Percentiles rank a stretch among this genome's conserved stretches.
These are phyloP conservation scores for Andrena praecox DNA, from an alignment of 2,888 invertebrate genomes.

Conservation along the genomic window DNA sequence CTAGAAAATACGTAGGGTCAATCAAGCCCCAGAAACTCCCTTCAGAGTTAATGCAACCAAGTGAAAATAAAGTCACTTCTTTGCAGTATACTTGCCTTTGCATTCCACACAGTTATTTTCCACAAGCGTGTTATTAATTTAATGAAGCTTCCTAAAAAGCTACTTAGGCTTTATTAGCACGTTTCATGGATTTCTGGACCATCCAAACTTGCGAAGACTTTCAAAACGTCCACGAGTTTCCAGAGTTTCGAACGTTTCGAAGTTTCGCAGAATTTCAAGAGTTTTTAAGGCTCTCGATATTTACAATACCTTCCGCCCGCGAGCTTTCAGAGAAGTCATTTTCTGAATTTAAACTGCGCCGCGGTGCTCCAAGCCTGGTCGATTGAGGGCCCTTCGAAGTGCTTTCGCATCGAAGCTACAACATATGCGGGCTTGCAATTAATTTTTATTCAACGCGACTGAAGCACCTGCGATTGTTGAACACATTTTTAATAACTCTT, in stretches of 20 bases:
- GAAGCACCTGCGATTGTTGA: too few relatives aligned
- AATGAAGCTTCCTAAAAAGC: constrained; percentile 2
- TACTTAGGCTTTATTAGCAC: constrained; percentile 24
- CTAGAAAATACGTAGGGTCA: too few relatives aligned
- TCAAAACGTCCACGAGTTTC: constrained; percentile 19
- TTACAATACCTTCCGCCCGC: constrained; percentile 17
- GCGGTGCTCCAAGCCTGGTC: not conserved
- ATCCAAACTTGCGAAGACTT: constrained; percentile 32
- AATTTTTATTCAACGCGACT: not conserved
- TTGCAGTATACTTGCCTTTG: not conserved
- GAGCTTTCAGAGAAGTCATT: constrained; percentile 9
- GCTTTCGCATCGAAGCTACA: not conserved
- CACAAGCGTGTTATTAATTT: constrained; percentile 11
- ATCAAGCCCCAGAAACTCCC: too few relatives aligned
- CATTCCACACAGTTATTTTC: not conserved
- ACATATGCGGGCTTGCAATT: too few relatives aligned
- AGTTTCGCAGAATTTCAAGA: constrained; percentile 31
- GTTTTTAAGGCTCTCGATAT: constrained; percentile 21
- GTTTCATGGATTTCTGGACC: constrained; percentile 16
- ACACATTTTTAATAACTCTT: not conserved
- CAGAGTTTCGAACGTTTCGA: constrained; percentile 7
- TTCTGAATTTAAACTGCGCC: not conserved
- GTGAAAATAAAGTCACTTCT: not conserved
- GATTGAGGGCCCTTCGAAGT: not conserved
- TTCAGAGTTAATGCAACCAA: not conserved